A percentile compares a stretch with the other conserved stretches of the same genome.
Evolutionary conservation across 2,797 vertebrate species (phyloP).

Genomic region (Anomalospiza imberbis): DNA sequence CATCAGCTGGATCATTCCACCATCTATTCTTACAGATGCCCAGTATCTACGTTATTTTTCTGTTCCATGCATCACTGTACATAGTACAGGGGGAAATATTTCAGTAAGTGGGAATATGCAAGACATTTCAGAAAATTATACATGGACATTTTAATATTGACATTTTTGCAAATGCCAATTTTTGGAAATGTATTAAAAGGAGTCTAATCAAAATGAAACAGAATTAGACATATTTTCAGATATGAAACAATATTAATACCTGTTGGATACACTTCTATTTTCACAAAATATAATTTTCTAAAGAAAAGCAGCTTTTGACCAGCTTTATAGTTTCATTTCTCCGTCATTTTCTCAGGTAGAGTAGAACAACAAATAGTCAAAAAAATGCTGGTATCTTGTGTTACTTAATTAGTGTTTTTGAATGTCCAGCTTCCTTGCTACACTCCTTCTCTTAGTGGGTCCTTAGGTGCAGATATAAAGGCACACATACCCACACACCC

Average conservation of each 20-base stretch:
- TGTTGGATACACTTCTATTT: not conserved
- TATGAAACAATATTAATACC: not conserved
- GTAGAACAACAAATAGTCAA: not conserved
- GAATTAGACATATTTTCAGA: not conserved
- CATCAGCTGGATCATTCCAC: not conserved
- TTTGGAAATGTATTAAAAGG: not conserved
- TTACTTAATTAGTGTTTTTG: not conserved
- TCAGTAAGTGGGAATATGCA: not conserved
- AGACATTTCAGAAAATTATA: not conserved
- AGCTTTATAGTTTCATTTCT: not conserved
- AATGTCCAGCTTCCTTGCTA: not conserved
- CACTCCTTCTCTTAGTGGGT: not conserved
- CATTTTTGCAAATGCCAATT: not conserved
- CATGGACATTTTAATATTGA: not conserved
- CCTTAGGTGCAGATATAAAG: not conserved
- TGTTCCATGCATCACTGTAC: not conserved
- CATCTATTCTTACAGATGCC: not conserved
- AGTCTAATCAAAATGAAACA: not conserved
- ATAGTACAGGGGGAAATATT: not conserved
- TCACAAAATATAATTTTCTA: not conserved
- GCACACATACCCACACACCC: no score
- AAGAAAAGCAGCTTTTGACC: not conserved
- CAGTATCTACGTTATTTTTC: accelerated
- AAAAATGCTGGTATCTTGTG: not conserved
- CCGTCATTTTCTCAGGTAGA: not conserved